These are phyloP conservation scores for Hirtodrosophila alboralis DNA, from an alignment of 2,888 invertebrate species.

Conservation along the genomic window DNA sequence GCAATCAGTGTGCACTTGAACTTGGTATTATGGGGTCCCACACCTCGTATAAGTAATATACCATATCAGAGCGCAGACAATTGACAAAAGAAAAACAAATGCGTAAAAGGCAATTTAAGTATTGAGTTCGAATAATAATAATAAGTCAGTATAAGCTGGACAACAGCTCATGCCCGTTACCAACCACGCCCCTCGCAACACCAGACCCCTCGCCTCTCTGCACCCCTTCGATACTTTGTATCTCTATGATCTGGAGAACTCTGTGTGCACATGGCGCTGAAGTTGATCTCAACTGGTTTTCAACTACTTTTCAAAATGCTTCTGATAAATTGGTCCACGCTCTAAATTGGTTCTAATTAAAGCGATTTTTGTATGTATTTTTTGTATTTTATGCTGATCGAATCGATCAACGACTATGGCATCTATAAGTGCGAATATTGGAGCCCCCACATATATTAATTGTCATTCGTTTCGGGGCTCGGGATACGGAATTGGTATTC, in stretches of 20 bases:
- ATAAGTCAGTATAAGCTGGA: constrained; percentile 33
- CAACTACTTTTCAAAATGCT: constrained; percentile 78
- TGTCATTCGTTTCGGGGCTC: constrained; percentile 64
- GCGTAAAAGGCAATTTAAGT: constrained; percentile 61
- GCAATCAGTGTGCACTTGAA: constrained; percentile 67
- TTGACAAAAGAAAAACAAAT: constrained; percentile 74
- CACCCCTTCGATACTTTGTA: not conserved
- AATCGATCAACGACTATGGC: constrained; percentile 65
- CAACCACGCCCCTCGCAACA: constrained; percentile 9
- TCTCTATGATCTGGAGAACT: constrained; percentile 1
- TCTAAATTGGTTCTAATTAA: constrained; percentile 78
- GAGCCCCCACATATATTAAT: constrained; percentile 26
- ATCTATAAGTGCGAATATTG: constrained; percentile 24
- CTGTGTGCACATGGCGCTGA: constrained; percentile 60
- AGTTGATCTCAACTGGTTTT: constrained; percentile 77
- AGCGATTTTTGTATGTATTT: constrained; percentile 55
- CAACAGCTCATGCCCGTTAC: constrained; percentile 20
- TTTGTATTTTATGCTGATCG: constrained; percentile 68
- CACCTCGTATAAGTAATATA: constrained; percentile 46
- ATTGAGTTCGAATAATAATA: constrained; percentile 45
- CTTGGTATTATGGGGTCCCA: constrained; percentile 58
- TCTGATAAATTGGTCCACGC: constrained; percentile 77
- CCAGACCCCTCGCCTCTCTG: not conserved
- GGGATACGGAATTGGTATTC: constrained; percentile 32
- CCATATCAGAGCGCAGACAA: constrained; percentile 46